Base-by-base conservation (phyloP, 1,140 invertebrate genomes). In the Episyrphus balteatus region DNA sequence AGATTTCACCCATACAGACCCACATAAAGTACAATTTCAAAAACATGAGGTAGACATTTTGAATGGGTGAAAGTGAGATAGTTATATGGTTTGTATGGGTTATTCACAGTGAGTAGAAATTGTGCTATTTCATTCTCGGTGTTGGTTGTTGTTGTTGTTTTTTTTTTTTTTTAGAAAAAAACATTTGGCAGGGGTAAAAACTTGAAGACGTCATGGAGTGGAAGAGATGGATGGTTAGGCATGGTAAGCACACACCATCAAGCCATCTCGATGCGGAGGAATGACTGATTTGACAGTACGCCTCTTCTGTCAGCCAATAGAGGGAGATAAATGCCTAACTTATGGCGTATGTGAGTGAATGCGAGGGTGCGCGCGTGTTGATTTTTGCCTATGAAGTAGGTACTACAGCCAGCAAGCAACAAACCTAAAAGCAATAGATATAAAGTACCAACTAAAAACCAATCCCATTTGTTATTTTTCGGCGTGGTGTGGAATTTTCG, bases 251-350 rank as follows among this genome's bases (percentile, higher is more conserved):
- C 21, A 26, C 21, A 26, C 21, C 21, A 26, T 26, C 21, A 26
- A 26, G 21, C 21, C 21, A 17, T 26, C 21, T 26, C 18, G 31
- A 19, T 42, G 33, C 11, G 45, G 31, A 47, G 45, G 57, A 58
- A 64, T 64, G 61, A 64, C 61, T 64, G 61, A 64, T 64, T 64
- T 64, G 61, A 59, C 63, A 62, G 56, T 58, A 62, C 61, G 61
- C 61, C 61, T 64, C 57, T 64, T 61, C 61, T 62, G 60, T 61
- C 60, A 62, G 62, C 48, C 60, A 26, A 26, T 26, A 26, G 21
- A 26, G 21, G 21, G 21, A 26, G 21, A 26, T 26, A 26, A 26
- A 26, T 26, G 21, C 21, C 21, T 26, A 26, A 26, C 21, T 26
- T 26, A 26, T 26, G 21, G 21, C 21, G 8, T 26, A 26, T 26